These are phyloP conservation scores for Channa maculata DNA, from an alignment of 2,113 vertebrate genomes.

Conservation along the genomic window DNA sequence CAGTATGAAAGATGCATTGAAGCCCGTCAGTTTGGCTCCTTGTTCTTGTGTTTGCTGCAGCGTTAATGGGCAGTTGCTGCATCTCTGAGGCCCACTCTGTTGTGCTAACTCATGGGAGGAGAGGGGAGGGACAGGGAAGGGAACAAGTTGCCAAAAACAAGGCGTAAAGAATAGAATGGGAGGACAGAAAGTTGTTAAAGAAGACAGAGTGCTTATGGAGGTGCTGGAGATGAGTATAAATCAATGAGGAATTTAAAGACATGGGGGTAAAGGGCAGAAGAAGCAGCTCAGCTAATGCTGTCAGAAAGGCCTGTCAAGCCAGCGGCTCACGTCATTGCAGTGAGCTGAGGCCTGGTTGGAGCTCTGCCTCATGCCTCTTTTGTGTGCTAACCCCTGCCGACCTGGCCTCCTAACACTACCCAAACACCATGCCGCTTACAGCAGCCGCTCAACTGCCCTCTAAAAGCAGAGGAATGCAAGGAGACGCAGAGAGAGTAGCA, in stretches of 20 bases:
- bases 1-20: background rate
- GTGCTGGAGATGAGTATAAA: background rate
- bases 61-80: background rate
- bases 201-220: background rate
- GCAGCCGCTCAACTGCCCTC: conserved; percentile 19
- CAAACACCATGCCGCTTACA: conserved; percentile 49
- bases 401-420: conserved; percentile 33
- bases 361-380: conserved; percentile 23
- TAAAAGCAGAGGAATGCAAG: conserved; percentile 34
- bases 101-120: background rate
- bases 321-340: conserved; percentile 1
- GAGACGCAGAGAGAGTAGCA: background rate
- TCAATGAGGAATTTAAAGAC: background rate
- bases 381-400: conserved; percentile 46
- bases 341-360: conserved; percentile 44
- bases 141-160: conserved; percentile 4
- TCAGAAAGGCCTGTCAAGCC: conserved; percentile 22
- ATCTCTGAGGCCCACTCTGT: background rate
- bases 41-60: background rate
- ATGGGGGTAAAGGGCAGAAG: background rate
- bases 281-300: background rate
- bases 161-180: accelerated
- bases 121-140: background rate
- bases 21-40: background rate
- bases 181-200: conserved; percentile 11